Conservation (phyloP, 2,797 vertebrate species). For the Muraenolepis orangiensis region DNA sequence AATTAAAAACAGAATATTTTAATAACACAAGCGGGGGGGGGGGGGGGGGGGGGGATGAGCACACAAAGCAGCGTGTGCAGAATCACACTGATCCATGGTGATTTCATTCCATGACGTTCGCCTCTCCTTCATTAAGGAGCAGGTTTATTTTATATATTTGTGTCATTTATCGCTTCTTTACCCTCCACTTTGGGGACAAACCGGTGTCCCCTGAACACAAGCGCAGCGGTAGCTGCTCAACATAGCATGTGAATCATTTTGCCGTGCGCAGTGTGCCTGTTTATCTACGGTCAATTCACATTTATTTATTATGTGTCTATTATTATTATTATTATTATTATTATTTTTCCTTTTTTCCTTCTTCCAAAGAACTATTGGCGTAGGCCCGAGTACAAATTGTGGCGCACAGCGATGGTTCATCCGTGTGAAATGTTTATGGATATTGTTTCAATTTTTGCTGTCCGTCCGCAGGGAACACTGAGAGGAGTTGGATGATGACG, state of each 20-base stretch:
- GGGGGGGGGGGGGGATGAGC: slow-evolving; percentile 7
- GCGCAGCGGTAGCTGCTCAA: neutral
- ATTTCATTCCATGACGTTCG: neutral
- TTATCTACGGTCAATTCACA: neutral
- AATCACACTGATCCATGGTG: neutral
- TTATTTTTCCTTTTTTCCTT: neutral
- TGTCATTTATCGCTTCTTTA: too few species aligned
- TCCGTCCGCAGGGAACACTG: neutral
- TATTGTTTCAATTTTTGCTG: neutral
- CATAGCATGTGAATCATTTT: neutral
- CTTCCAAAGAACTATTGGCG: neutral
- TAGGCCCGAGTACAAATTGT: neutral
- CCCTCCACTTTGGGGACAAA: too few species aligned
- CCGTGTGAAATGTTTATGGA: neutral
- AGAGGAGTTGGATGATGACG: too few species aligned
- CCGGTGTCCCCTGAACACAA: neutral
- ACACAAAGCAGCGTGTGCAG: slow-evolving; percentile 1
- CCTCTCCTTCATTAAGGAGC: neutral
- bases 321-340: neutral
- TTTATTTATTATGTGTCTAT: too few species aligned
- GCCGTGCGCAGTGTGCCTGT: neutral
- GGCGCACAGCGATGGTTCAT: neutral
- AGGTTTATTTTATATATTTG: neutral
- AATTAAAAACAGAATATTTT: slow-evolving; percentile 42
- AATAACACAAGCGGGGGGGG: slow-evolving; percentile 29